Evolutionary conservation across 2,113 vertebrate species (phyloP), one percentile per base, ranked within the genome.

Genomic region (Thunnus thynnus): DNA sequence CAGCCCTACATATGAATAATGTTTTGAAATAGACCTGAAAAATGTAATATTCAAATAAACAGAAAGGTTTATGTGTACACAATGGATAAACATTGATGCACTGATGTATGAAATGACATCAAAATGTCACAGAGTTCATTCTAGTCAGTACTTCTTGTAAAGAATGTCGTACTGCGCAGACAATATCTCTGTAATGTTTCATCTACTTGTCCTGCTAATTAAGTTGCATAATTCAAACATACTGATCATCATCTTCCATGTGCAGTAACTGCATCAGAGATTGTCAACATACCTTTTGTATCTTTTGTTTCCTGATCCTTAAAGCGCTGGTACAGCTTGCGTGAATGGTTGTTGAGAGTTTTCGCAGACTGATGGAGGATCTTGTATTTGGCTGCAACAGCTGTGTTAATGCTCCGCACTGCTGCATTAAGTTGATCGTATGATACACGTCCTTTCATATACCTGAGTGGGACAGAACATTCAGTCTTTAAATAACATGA

Each of bases 401-500:
- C 94, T 11, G 93, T 86, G 88, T 99, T 99, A 0, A 99, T 81
- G 66, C 92, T 94, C 75, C 95, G 65, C 63, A 98, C 87, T 0
- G 94, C 94, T 9, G 90, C 83, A 8, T 99, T 99, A 13, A 99
- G 88, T 74, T 98, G 96, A 17, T 93, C 94, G 0, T 93, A 96
- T 0, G 94, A 95, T 12, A 97, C 85, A 2, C 97, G 97, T 12
- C 97, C 97, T 79, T 93, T 97, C 96, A 98, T 91, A 72, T 98
- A 98, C 80, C 97, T 98, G 82, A 67, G 50, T 0, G 36, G 13
- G 4, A 56, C 32, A 62, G 13, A n/a, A 64, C 13, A 55, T n/a
- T 16, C 4, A 16, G 20, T 67, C 3, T 46, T 11, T 2, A 20
- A 18, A 13, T 10, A 7, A 30, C 58, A 17, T 30, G 30, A 16